Evolutionary conservation across 2,888 invertebrate species (phyloP).

Genomic region (Nycteola revayana): DNA sequence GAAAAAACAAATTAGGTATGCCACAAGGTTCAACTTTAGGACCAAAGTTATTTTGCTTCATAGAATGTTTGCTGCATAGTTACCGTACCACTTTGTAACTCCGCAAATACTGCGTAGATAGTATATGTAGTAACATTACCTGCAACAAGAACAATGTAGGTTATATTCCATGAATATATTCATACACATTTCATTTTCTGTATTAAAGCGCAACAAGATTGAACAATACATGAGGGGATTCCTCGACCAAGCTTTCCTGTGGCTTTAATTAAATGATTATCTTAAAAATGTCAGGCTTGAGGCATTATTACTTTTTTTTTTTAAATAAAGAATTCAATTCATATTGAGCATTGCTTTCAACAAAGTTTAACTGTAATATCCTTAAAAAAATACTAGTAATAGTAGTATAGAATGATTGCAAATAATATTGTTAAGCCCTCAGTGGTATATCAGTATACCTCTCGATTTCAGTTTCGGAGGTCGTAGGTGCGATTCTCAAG

Average conservation of each 20-base stretch:
- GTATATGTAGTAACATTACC: slow-evolving; percentile 17
- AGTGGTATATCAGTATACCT: no score
- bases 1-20: slow-evolving; percentile 9
- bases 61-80: slow-evolving; percentile 13
- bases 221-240: slow-evolving; percentile 1
- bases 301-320: no score
- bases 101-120: slow-evolving; percentile 2
- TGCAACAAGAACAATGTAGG: slow-evolving; percentile 22
- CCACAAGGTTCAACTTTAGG: slow-evolving; percentile 13
- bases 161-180: slow-evolving; percentile 14
- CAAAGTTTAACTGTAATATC: no score
- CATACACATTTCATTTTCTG: slow-evolving; percentile 6
- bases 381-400: no score
- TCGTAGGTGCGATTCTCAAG: no score
- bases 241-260: background rate
- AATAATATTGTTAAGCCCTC: no score
- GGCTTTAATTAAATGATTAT: slow-evolving; percentile 8
- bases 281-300: no score
- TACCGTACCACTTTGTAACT: slow-evolving; percentile 10
- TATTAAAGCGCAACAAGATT: slow-evolving; percentile 13
- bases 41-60: slow-evolving; percentile 10
- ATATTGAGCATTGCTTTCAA: no score
- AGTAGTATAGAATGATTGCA: no score
- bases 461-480: no score
- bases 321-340: no score